Evolutionary conservation across 64 coral and sea anemone species (phyloP), one percentile per base, ranked within the genome.

Genomic region (Pachyseris speciosa): DNA sequence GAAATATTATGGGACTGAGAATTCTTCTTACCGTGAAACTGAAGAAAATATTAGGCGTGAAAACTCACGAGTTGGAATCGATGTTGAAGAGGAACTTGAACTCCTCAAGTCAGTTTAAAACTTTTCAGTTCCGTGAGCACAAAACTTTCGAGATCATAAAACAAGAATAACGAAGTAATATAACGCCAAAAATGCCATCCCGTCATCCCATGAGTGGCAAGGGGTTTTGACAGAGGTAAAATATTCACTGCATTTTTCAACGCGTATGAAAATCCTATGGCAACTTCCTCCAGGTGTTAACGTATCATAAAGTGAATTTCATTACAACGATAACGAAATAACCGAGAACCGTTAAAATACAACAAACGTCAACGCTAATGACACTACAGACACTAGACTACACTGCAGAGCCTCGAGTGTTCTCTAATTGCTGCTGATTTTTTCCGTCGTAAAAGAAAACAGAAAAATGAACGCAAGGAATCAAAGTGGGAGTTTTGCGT

Each of bases 241-340:
- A 81, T 61, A 81, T 81, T 81, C 77, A 81, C 20, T 60, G 8
- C 77, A 81, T 81, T 61, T 81, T 81, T 81, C 37, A 60, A 81
- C 6, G 77, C 33, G 34, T n/a, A 40, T 39, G 1, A 24, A 81
- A 81, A 61, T 81, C 34, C 77, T 81, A 81, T 61, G 48, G 77
- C 19, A 81, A 81, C 77, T 81, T 40, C 63, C 34, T 63, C 16
- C 5, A 37, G 77, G 52, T 53, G 77, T 39, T 24, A 61, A 58
- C 51, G 20, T 81, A 36, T 26, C 19, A 26, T 53, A 13, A 40
- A 28, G 0, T 11, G 51, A 81, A 61, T 81, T 61, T 20, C 33
- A 81, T 38, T 41, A 11, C 5, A 60, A 9, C 5, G 24, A 5
- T 7, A 9, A 58, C n/a, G 58, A 24, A 24, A 61, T 25, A n/a